Evolutionary conservation across 2,888 invertebrate genomes (phyloP), one percentile per base, ranked within the genome.

Genomic region (Lasius fuliginosus): DNA sequence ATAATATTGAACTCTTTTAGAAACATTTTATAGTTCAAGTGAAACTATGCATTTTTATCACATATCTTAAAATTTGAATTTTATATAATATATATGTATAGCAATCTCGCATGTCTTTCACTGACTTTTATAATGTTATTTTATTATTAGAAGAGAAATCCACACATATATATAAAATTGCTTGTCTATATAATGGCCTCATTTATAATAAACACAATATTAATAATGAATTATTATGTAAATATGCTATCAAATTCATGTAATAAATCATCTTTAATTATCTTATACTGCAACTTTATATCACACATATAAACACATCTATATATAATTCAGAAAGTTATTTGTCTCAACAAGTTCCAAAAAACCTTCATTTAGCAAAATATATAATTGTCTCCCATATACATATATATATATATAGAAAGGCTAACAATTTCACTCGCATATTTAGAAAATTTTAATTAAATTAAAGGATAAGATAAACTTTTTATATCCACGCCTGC

Each of bases 141-240:
- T 82, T 69, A 68, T 49, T 64, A 64, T 67, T 40, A 77, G 30
- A 12, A 67, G 27, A 42, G 30, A 67, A 58, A 77, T 53, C 15
- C 30, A 83, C 76, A 76, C 36, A 82, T 49, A 49, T 46, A 49
- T 49, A 49, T 46, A 46, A 46, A 18, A 75, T 77, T 82, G 27
- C 40, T 71, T 82, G n/a, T 42, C 33, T 53, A 30, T 69, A 49
- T 74, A 75, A 83, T 42, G 77, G 77, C 77, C 77, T 77, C 77
- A 68, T 68, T 67, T 77, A 77, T 56, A 68, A 65, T 33, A 33
- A 49, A 67, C n/a, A n/a, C 68, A 87, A 56, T 82, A 65, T 74
- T 82, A 83, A 88, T 82, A 83, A 88, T 76, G 77, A 85, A 81
- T 36, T 36, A 85, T 83, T 85, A 87, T 88, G 88, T 89, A 89